Conservation (phyloP, 2,888 invertebrate genomes). For the Cryptocheilus praepositus region DNA sequence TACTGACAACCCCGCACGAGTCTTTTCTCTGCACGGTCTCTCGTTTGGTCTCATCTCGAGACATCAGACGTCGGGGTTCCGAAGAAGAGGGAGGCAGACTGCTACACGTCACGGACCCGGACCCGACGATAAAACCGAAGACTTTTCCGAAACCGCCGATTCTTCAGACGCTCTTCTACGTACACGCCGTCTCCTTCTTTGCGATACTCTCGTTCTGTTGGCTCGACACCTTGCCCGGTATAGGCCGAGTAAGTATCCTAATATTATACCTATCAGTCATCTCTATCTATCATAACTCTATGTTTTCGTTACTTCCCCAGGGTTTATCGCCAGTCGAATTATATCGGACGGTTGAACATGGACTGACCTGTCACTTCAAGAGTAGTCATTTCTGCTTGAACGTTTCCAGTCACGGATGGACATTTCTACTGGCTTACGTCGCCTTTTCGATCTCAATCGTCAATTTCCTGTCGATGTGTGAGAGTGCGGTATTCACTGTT, state of each 20-base stretch:
- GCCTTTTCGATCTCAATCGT: slow-evolving; percentile 75
- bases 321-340: slow-evolving; percentile 64
- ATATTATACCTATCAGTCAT: slow-evolving; percentile 16
- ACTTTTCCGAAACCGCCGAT: slow-evolving; percentile 68
- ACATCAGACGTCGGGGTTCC: slow-evolving; percentile 66
- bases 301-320: slow-evolving; percentile 47
- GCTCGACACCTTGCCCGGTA: slow-evolving; percentile 76
- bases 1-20: slow-evolving; percentile 66
- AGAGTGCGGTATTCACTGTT: slow-evolving; percentile 78
- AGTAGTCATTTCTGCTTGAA: slow-evolving; percentile 58
- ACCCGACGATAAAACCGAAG: slow-evolving; percentile 67
- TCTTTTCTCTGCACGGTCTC: slow-evolving; percentile 76
- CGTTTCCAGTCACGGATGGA: slow-evolving; percentile 74
- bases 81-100: slow-evolving; percentile 68
- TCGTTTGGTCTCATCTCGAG: slow-evolving; percentile 76
- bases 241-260: slow-evolving; percentile 76
- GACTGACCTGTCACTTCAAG: slow-evolving; percentile 68
- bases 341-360: slow-evolving; percentile 62
- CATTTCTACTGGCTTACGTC: slow-evolving; percentile 76
- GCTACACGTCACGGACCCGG: slow-evolving; percentile 70
- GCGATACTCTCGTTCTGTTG: slow-evolving; percentile 75
- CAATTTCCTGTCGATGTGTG: slow-evolving; percentile 77
- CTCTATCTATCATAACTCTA: no score
- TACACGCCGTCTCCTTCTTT: slow-evolving; percentile 75
- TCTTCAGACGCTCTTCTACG: slow-evolving; percentile 70